A percentile compares a stretch with the other conserved stretches of the same genome.
Evolutionary conservation across 2,888 invertebrate genomes (phyloP).

Genomic region (Anarsia innoxiella): DNA sequence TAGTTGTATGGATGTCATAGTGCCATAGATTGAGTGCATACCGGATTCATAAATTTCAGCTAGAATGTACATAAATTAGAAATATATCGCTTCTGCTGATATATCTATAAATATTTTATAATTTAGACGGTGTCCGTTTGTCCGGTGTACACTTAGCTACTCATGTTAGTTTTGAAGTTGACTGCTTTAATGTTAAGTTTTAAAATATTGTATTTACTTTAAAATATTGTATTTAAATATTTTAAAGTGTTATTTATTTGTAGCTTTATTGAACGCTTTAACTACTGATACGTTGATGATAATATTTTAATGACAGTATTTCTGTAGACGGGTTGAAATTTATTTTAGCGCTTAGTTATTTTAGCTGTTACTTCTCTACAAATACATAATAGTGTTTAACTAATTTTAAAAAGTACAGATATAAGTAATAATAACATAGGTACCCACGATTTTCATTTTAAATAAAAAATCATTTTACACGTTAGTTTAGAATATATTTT

Average conservation of each 20-base stretch:
- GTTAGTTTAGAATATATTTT: too few relatives aligned
- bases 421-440: too few relatives aligned
- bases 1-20: constrained; percentile 50
- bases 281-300: constrained; percentile 45
- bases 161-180: constrained; percentile 58
- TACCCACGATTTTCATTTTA: too few relatives aligned
- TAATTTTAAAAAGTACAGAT: too few relatives aligned
- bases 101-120: too few relatives aligned
- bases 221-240: constrained; percentile 73
- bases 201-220: too few relatives aligned
- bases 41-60: constrained; percentile 18
- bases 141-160: constrained; percentile 29
- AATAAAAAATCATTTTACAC: too few relatives aligned
- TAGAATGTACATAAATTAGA: constrained; percentile 15
- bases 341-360: constrained; percentile 42
- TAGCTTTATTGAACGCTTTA: constrained; percentile 70
- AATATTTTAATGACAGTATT: constrained; percentile 49
- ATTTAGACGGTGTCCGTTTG: constrained; percentile 14
- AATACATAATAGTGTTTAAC: too few relatives aligned
- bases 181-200: constrained; percentile 71
- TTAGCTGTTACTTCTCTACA: constrained; percentile 38
- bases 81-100: constrained; percentile 2
- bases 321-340: constrained; percentile 55
- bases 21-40: constrained; percentile 53
- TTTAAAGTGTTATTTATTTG: constrained; percentile 74